Evolutionary conservation across 2,797 vertebrate species (phyloP), one percentile per base, ranked within the genome.

Genomic region (Pteropus rufus): DNA sequence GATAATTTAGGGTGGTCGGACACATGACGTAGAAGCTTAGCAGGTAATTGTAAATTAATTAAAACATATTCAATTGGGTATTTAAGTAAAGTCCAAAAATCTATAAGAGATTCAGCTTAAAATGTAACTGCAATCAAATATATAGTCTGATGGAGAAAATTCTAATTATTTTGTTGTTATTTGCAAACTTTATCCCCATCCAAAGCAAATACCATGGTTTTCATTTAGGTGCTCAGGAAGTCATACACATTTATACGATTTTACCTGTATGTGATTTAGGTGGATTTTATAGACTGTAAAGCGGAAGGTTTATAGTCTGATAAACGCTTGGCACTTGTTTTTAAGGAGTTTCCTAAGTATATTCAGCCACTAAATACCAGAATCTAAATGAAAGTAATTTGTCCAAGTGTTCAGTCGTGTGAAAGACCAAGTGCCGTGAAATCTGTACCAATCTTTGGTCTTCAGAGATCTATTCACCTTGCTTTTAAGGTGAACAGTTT

Each of bases 361-460:
- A 44, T 54, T 4, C 23, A 92, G 72, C 24, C 54, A 93, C 46
- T 89, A 79, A 89, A 81, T 44, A 85, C 34, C 39, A 91, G 85
- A 58, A 64, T 91, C 52, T 81, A 91, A 96, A 19, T 12, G 52
- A 34, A 95, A 95, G 39, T 82, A 56, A 95, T 44, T 84, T 93
- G 65, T 85, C 54, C 34, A 81, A 62, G 88, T 46, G 73, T 75
- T 94, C 26, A 89, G 7, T 64, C 8, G 1, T 54, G 56, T 89
- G 88, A 90, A 44, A 89, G 73, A 83, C 36, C 75, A 60, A 76
- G 34, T 69, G 76, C 0, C 60, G 54, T 49, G 56, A 76, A 92
- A 75, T 49, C 36, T 91, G 18, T 58, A 72, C 72, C 31, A 82
- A 86, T 62, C 36, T 81, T 60, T n/a, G 70, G 34, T 95, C 72